phyloP scores from a whole-genome alignment of 2,113 vertebrate genomes.

The Delphinapterus leucas region DNA sequence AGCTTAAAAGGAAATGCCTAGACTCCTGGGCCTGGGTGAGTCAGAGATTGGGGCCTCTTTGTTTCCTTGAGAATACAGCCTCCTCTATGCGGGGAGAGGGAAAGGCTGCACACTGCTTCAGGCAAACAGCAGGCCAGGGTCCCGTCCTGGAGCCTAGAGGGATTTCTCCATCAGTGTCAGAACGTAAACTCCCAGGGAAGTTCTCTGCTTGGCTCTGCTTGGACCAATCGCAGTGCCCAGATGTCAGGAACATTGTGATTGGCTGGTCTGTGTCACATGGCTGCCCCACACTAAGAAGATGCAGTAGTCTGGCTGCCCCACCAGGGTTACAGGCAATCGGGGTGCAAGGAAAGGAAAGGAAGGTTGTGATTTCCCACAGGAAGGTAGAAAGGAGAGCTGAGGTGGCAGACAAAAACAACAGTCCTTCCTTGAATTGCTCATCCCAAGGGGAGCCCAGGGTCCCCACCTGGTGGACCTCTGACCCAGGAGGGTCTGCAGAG shows the following conservation, averaged over 20 bases:
- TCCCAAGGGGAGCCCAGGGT: neutral
- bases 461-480: neutral
- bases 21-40: neutral
- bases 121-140: too few species aligned
- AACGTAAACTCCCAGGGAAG: neutral
- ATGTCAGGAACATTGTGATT: neutral
- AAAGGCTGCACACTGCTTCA: too few species aligned
- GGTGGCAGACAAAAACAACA: neutral
- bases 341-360: neutral
- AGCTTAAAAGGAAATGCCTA: slow-evolving; percentile 9
- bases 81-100: neutral
- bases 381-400: neutral
- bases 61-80: neutral
- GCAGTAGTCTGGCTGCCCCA: neutral
- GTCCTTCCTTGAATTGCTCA: neutral
- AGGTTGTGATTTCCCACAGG: neutral
- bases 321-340: neutral
- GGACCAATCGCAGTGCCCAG: neutral
- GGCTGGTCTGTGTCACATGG: neutral
- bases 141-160: neutral
- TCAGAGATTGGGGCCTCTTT: neutral
- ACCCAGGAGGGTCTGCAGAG: neutral
- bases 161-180: neutral
- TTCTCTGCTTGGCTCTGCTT: neutral
- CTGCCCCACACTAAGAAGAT: neutral